phyloP scores from a whole-genome alignment of 1,140 invertebrate genomes.

The Steinernema feltiae region DNA sequence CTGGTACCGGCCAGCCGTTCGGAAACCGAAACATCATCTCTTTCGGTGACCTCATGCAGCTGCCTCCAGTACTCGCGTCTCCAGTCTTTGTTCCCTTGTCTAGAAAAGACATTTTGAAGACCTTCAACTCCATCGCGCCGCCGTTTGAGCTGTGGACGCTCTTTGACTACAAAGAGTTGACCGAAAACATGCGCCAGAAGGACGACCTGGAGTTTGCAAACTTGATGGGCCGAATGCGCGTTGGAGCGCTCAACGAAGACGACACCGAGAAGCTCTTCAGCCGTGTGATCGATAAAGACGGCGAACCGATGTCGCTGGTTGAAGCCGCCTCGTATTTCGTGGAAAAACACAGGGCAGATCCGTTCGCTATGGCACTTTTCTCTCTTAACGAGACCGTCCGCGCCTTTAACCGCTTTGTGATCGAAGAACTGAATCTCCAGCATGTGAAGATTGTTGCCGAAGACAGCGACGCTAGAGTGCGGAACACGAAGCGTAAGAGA shows the following conservation, averaged over 20 bases:
- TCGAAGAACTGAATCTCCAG: background rate
- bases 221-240: conserved; percentile 6
- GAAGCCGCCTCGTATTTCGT: background rate
- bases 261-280: background rate
- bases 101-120: background rate
- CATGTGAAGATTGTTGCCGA: background rate
- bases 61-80: background rate
- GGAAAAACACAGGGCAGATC: background rate
- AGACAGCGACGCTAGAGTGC: background rate
- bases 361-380: conserved; percentile 5
- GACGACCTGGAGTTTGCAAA: conserved; percentile 15
- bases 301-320: background rate
- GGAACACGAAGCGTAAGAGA: background rate
- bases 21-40: background rate
- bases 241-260: background rate
- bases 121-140: background rate
- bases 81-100: background rate
- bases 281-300: background rate
- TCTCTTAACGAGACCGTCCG: background rate
- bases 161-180: conserved; percentile 16
- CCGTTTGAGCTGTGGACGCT: background rate
- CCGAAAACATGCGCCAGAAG: conserved; percentile 20
- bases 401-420: background rate
- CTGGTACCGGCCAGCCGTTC: background rate
- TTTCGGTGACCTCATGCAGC: background rate